phyloP scores from a whole-genome alignment of 1,140 invertebrate species.

The Drosophila sechellia region DNA sequence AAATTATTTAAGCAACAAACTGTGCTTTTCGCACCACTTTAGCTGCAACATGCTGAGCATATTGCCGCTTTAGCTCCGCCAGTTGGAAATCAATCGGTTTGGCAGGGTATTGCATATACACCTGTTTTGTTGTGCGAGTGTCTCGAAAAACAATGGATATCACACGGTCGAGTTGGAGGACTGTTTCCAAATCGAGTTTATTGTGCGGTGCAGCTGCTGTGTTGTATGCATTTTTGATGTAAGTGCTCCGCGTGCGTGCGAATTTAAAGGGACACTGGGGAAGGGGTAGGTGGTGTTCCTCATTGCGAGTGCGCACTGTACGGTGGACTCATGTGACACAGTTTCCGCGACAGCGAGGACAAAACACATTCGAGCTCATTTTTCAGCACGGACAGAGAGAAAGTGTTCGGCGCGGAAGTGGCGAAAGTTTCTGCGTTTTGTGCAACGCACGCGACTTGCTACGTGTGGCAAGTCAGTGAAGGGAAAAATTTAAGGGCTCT shows the following conservation, averaged over 20 bases:
- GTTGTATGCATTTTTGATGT: conserved; percentile 27
- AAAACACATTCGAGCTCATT: conserved; percentile 66
- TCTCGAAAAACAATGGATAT: conserved; percentile 15
- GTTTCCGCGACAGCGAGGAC: conserved; percentile 53
- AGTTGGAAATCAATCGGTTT: conserved; percentile 24
- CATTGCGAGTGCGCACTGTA: conserved; percentile 19
- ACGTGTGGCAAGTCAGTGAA: neutral
- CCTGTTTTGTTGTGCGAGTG: neutral
- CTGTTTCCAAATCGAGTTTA: conserved; percentile 61
- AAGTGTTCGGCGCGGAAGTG: conserved; percentile 49
- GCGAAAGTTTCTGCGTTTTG: conserved; percentile 55
- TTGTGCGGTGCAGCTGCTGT: conserved; percentile 54
- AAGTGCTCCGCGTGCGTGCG: conserved; percentile 21
- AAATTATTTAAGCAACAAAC: conserved; percentile 78
- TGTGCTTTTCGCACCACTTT: conserved; percentile 50
- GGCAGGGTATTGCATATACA: neutral
- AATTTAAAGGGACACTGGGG: neutral
- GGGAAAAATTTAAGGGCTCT: conserved; percentile 47
- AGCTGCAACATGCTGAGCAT: neutral
- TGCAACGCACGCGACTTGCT: conserved; percentile 29
- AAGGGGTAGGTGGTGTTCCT: neutral
- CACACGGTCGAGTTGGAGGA: neutral
- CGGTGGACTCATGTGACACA: conserved; percentile 61
- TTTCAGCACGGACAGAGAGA: conserved; percentile 52
- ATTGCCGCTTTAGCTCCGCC: neutral